phyloP scores from a whole-genome alignment of 2,888 invertebrate genomes.

The Macrosoma leucophasiata region DNA sequence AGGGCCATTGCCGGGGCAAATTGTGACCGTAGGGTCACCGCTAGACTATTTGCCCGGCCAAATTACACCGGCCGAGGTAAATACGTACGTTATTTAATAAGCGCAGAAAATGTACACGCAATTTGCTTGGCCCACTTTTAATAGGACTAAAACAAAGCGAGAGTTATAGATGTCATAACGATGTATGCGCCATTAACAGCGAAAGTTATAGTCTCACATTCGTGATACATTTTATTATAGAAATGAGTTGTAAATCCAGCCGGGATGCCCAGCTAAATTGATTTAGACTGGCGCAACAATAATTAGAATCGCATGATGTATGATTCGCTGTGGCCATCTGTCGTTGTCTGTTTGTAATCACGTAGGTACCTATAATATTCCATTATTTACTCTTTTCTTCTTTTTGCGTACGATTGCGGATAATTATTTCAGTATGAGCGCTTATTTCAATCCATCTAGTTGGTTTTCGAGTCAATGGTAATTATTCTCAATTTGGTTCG shows the following conservation, averaged over 20 bases:
- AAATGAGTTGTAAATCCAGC: conserved; percentile 49
- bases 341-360: conserved; percentile 24
- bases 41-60: conserved; percentile 53
- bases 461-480: no score
- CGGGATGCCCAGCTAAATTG: conserved; percentile 44
- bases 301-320: conserved; percentile 54
- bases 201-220: conserved; percentile 51
- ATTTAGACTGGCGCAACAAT: conserved; percentile 57
- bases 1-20: conserved; percentile 56
- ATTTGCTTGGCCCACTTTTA: conserved; percentile 30
- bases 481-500: no score
- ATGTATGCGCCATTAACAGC: conserved; percentile 51
- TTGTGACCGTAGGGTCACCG: conserved; percentile 63
- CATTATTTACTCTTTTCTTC: neutral
- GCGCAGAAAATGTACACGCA: conserved; percentile 32
- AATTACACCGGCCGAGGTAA: conserved; percentile 55
- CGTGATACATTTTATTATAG: conserved; percentile 54
- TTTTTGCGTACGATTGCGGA: no score
- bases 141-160: conserved; percentile 39
- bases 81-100: conserved; percentile 56
- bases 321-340: conserved; percentile 24
- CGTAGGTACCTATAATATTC: neutral
- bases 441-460: no score
- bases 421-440: no score
- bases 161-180: conserved; percentile 52